Percentiles rank a stretch among this genome's conserved stretches.
Evolutionary conservation across 35 echinoderm and acorn worm species (phyloP).

Genomic region (Heliocidaris tuberculata): DNA sequence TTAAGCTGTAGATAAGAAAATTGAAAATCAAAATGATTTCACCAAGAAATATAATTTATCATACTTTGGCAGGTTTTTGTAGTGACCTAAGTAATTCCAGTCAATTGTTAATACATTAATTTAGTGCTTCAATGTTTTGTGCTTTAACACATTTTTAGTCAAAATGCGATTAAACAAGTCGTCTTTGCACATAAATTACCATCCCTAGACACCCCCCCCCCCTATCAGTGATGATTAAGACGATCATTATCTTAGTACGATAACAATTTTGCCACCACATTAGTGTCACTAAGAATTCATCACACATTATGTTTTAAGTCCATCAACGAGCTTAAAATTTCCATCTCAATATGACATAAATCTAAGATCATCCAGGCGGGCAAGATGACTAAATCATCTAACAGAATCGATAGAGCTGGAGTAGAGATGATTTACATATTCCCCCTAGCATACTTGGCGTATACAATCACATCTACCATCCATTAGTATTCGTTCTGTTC

Average conservation of each 20-base stretch:
- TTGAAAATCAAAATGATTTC: too few species aligned
- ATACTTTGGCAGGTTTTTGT: too few species aligned
- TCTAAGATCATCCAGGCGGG: not conserved
- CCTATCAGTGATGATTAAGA: not conserved
- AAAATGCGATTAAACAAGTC: too few species aligned
- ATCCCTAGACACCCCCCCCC: too few species aligned
- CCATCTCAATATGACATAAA: not conserved
- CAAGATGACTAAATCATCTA: not conserved
- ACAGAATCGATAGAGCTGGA: not conserved
- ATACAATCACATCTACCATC: constrained; percentile 21
- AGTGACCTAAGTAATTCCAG: too few species aligned
- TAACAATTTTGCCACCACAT: not conserved
- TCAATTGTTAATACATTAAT: too few species aligned
- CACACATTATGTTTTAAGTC: not conserved
- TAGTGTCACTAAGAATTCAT: not conserved
- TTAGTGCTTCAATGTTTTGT: too few species aligned
- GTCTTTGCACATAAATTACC: too few species aligned
- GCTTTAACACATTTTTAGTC: too few species aligned
- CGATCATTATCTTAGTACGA: not conserved
- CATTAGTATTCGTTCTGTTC: not conserved
- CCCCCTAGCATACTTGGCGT: not conserved
- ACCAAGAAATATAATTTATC: too few species aligned
- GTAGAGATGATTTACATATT: constrained; percentile 23
- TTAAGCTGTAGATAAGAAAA: too few species aligned
- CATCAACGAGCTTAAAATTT: not conserved